These are phyloP conservation scores for Drosophila paucipuncta DNA, from an alignment of 2,888 invertebrate species.

Conservation along the genomic window DNA sequence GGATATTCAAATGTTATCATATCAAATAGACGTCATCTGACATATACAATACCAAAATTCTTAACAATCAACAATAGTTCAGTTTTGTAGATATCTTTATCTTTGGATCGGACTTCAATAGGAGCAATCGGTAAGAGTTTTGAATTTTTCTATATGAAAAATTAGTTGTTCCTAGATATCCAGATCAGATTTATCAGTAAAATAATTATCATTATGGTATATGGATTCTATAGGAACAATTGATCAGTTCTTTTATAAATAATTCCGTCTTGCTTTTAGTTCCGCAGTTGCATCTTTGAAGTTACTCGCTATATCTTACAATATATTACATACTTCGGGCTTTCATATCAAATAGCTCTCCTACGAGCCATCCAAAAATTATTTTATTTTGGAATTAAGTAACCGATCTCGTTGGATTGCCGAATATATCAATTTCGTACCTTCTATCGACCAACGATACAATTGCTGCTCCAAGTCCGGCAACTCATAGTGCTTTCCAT, in stretches of 20 bases:
- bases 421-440: conserved; percentile 84
- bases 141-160: not conserved
- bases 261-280: not conserved
- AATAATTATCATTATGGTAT: not conserved
- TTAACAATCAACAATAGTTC: not conserved
- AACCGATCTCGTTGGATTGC: not conserved
- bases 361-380: not conserved
- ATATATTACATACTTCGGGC: not conserved
- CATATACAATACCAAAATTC: not conserved
- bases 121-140: not conserved
- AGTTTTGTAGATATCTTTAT: not conserved
- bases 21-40: not conserved
- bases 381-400: not conserved
- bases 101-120: not conserved
- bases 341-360: not conserved
- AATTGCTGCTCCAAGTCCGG: conserved; percentile 89
- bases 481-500: conserved; percentile 83
- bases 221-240: not conserved
- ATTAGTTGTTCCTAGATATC: not conserved
- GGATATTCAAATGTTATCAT: not conserved
- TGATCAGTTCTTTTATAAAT: not conserved
- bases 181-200: not conserved
- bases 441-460: conserved; percentile 92
- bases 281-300: not conserved
- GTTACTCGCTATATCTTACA: not conserved